Evolutionary conservation across 2,113 vertebrate genomes (phyloP), one percentile per base, ranked within the genome.

Genomic region (Pseudorectes ferrugineus): DNA sequence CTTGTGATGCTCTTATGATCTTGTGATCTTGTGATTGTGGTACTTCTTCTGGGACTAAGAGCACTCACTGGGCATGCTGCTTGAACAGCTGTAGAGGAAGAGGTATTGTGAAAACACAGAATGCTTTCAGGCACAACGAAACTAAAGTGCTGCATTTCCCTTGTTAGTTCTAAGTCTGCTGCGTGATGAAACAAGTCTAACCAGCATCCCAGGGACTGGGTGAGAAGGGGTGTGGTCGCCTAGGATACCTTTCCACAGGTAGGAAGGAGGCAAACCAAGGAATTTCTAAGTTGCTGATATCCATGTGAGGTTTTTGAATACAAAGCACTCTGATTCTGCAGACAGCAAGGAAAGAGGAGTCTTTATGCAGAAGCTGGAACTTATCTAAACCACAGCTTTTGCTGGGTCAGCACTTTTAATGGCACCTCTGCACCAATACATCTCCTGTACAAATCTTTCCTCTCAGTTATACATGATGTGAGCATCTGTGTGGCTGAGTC

Each of bases 161-260:
- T 76, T 0, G 0, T 66, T 40, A 19, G 21, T 65, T 51, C 18
- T 58, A 9, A 74, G 19, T 59, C 42, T 83, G 18, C 29, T 55
- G 10, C 0, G 0, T 55, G 55, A 55, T 67, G 14, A 28, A 86
- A 80, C 13, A 9, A 58, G 43, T 80, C 54, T 62, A 86, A 61
- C 21, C 29, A 17, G 11, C 5, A 7, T 40, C 28, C 45, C 48
- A 40, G 49, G 26, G 78, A 26, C 52, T 63, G 62, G 25, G 12
- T 70, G 25, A 66, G 79, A 23, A 62, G 35, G 25, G 6, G 0
- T n/a, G 17, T 73, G 40, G 28, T 66, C 54, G 35, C 42, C n/a
- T 36, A 2, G 10, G 1, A 9, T 38, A 22, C 11, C 3, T 18
- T 6, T 38, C 42, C 5, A 2, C 35, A 43, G 29, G 40, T 40